Evolutionary conservation across 2,888 invertebrate genomes (phyloP), one percentile per base, ranked within the genome.

Genomic region (Fragum fragum): DNA sequence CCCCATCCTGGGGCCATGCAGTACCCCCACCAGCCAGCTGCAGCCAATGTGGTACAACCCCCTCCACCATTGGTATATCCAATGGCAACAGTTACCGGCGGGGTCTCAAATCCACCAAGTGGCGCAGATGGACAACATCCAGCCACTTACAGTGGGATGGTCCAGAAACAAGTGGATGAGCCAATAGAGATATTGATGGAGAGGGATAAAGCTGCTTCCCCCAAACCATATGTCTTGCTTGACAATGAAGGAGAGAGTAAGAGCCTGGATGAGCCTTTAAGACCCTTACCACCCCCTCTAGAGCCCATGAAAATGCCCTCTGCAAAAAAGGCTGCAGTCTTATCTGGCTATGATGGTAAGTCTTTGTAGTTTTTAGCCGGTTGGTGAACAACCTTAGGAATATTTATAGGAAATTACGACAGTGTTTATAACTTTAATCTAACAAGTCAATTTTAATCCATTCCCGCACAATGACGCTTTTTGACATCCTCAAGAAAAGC

Each of bases 261-360:
- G 5, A 68, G 32, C n/a, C 73, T 78, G 36, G 76, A 75, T 26
- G 57, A 77, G 21, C 84, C 85, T 1, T 73, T 87, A 11, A 81
- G 76, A 23, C 87, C 87, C 1, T 81, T 92, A 2, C 91, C 91
- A 0, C 80, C 88, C 7, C 92, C 92, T 0, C 77, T 92, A 61
- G 74, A 83, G 32, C 92, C 92, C 3, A 88, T 88, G 47, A 81
- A 87, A 14, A 68, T 91, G 39, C 89, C 89, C 16, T 76, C 88
- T 14, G 90, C 91, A 9, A 91, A 89, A 78, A 73, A 88, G 23
- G 88, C 90, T 28, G 89, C 88, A n/a, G 86, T 71, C 16, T 14
- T 71, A 29, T 71, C 71, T 23, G 53, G 23, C 6, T 36, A 28
- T 36, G 73, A 81, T 81, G 81, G 81, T 81, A 55, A 47, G 55